Percentiles rank a stretch among this genome's conserved stretches.
Conservation (phyloP, 1,140 invertebrate species). For the Agrypnia vestita region DNA sequence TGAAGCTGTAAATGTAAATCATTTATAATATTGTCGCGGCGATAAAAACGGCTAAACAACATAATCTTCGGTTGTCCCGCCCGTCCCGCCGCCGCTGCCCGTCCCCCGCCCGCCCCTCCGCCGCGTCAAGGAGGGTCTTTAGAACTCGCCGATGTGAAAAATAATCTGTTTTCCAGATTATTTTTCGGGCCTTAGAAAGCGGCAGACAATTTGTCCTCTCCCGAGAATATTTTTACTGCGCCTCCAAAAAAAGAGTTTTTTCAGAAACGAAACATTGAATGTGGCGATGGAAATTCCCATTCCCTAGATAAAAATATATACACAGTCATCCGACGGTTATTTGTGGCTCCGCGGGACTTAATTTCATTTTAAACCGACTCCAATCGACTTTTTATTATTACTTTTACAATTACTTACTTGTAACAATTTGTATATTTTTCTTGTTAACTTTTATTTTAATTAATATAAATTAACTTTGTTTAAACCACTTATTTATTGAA, state of each 20-base stretch:
- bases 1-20: background rate
- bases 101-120: background rate
- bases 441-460: too few relatives aligned
- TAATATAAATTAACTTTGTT: too few relatives aligned
- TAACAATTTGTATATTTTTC: too few relatives aligned
- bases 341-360: background rate
- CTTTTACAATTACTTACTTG: too few relatives aligned
- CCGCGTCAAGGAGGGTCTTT: background rate
- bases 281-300: background rate
- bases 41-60: background rate
- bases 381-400: too few relatives aligned
- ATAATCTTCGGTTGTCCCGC: background rate
- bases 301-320: background rate
- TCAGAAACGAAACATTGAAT: slow-evolving; percentile 1
- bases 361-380: too few relatives aligned
- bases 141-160: slow-evolving; percentile 1
- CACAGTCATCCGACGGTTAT: background rate
- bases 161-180: slow-evolving; percentile 1
- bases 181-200: background rate
- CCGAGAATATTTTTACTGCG: background rate
- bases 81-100: background rate
- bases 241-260: background rate
- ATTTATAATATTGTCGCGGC: background rate
- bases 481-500: too few relatives aligned
- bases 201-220: slow-evolving; percentile 1